phyloP scores from a whole-genome alignment of 2,888 invertebrate genomes.

The Lydus trimaculatus region DNA sequence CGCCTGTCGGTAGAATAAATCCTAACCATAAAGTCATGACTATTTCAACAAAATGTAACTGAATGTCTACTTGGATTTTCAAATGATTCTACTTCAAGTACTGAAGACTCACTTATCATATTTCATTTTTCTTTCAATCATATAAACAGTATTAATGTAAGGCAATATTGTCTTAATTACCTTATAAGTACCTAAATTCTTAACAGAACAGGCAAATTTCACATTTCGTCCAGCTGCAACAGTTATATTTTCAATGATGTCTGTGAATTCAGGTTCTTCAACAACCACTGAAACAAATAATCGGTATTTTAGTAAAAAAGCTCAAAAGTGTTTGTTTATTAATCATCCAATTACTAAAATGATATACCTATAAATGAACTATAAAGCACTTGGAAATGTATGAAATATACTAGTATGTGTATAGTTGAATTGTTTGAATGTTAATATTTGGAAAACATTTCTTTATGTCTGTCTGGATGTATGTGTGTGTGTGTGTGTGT shows the following conservation, averaged over 20 bases:
- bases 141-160: neutral
- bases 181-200: constrained; percentile 90
- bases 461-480: too few relatives aligned
- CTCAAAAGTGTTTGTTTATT: too few relatives aligned
- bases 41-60: constrained; percentile 45
- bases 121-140: neutral
- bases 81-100: constrained; percentile 13
- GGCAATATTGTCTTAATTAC: constrained; percentile 63
- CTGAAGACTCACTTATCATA: constrained; percentile 2
- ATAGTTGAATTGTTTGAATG: neutral
- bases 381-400: too few relatives aligned
- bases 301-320: too few relatives aligned
- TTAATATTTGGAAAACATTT: neutral
- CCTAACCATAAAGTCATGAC: constrained; percentile 53
- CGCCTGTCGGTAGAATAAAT: constrained; percentile 55
- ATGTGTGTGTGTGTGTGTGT: too few relatives aligned
- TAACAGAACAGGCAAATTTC: constrained; percentile 88
- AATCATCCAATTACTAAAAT: too few relatives aligned
- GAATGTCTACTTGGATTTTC: constrained; percentile 32
- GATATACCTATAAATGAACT: too few relatives aligned
- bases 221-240: constrained; percentile 90
- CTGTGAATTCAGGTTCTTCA: constrained; percentile 89
- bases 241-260: constrained; percentile 89
- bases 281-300: constrained; percentile 71
- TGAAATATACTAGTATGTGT: too few relatives aligned